Evolutionary conservation across 2,797 vertebrate species (phyloP).

Genomic region (Diplodus puntazzo): DNA sequence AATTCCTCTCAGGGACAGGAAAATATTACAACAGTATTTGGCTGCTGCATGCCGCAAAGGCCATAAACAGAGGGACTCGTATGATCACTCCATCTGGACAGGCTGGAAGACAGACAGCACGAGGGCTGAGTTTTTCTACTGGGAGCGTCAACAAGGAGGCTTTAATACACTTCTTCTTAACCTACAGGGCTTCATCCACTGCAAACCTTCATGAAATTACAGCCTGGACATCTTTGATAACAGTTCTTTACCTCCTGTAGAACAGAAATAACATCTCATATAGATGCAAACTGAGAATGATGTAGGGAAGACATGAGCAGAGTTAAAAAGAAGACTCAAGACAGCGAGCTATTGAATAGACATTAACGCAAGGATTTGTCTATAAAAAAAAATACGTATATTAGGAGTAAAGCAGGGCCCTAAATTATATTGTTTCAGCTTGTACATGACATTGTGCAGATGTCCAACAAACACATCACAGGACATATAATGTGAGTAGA

Average conservation of each 20-base stretch:
- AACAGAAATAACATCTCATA: slow-evolving; percentile 24
- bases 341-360: neutral
- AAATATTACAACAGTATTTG: slow-evolving; percentile 38
- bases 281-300: slow-evolving; percentile 24
- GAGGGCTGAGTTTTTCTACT: slow-evolving; percentile 25
- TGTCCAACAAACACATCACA: too few species aligned
- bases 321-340: neutral
- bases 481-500: too few species aligned
- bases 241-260: slow-evolving; percentile 16
- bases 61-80: slow-evolving; percentile 41
- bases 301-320: neutral
- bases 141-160: slow-evolving; percentile 32
- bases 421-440: too few species aligned
- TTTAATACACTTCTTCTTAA: slow-evolving; percentile 34
- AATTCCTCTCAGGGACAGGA: slow-evolving; percentile 25
- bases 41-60: slow-evolving; percentile 24
- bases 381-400: neutral
- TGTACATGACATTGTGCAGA: too few species aligned
- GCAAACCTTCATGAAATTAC: slow-evolving; percentile 18
- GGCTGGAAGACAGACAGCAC: slow-evolving; percentile 17
- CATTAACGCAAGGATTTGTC: neutral
- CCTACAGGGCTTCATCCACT: slow-evolving; percentile 10
- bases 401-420: neutral
- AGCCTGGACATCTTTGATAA: slow-evolving; percentile 13
- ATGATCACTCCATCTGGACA: slow-evolving; percentile 50